Evolutionary conservation across 2,113 vertebrate species (phyloP).

Genomic region (Nibea coibor): DNA sequence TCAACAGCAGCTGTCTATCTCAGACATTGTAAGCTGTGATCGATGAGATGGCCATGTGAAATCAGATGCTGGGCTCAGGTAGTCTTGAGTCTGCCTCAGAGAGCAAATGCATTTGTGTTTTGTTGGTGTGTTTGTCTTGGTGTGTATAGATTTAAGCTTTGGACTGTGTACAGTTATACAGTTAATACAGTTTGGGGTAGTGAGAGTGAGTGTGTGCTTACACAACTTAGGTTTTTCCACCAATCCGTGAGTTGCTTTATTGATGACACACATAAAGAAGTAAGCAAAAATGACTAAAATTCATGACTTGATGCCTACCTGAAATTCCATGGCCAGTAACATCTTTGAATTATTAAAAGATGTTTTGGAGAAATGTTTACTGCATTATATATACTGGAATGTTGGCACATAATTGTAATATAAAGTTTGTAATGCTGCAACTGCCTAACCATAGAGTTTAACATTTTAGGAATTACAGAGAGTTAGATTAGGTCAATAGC

Average conservation of each 20-base stretch:
- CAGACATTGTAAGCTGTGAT: constrained; percentile 55
- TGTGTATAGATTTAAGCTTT: neutral
- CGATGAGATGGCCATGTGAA: constrained; percentile 52
- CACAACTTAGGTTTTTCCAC: too few relatives aligned
- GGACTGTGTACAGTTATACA: neutral
- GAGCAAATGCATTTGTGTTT: neutral
- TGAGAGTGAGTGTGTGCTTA: neutral
- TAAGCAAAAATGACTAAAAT: too few relatives aligned
- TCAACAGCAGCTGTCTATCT: constrained; percentile 62
- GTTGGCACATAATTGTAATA: neutral
- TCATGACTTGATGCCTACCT: too few relatives aligned
- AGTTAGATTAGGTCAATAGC: neutral
- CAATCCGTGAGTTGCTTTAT: too few relatives aligned
- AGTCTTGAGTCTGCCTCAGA: neutral
- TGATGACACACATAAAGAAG: too few relatives aligned
- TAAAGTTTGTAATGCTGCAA: neutral
- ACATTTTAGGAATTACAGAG: neutral
- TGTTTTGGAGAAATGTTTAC: too few relatives aligned
- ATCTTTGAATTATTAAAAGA: too few relatives aligned
- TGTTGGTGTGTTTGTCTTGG: neutral
- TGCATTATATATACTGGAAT: too few relatives aligned
- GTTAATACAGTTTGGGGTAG: neutral
- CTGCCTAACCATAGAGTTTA: neutral
- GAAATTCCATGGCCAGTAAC: too few relatives aligned
- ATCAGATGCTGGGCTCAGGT: constrained; percentile 8